Conservation (phyloP, 2,888 invertebrate species). For the Macaria notata region DNA sequence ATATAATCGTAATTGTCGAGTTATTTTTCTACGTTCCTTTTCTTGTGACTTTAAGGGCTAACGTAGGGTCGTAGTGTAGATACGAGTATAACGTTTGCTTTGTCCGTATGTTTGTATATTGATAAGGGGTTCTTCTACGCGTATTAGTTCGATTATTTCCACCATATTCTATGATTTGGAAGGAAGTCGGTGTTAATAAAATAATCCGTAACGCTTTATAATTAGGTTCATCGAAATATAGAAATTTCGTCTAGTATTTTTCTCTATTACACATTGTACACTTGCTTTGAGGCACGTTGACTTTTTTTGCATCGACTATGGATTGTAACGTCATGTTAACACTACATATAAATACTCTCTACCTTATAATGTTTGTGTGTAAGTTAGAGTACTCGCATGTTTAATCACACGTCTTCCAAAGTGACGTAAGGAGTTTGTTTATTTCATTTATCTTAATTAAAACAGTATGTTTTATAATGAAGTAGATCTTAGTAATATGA, state of each 20-base stretch:
- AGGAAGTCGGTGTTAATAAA: conserved; percentile 56
- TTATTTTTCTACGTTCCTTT: conserved; percentile 81
- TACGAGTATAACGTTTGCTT: conserved; percentile 26
- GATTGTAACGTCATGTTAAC: conserved; percentile 32
- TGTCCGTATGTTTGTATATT: conserved; percentile 24
- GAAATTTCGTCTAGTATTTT: conserved; percentile 71
- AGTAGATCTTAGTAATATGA: no score
- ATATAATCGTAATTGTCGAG: conserved; percentile 75
- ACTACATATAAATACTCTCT: conserved; percentile 53
- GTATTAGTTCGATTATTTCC: conserved; percentile 36
- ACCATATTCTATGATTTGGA: conserved; percentile 53
- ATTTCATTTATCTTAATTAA: conserved; percentile 31
- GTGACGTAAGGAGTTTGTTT: conserved; percentile 68
- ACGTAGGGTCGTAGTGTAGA: conserved; percentile 31
- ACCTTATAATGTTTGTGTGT: conserved; percentile 57
- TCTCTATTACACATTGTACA: conserved; percentile 61
- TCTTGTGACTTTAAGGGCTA: conserved; percentile 59
- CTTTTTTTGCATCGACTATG: conserved; percentile 43
- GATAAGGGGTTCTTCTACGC: conserved; percentile 19
- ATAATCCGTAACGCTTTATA: conserved; percentile 80
- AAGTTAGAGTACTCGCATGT: conserved; percentile 75
- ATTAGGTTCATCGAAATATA: conserved; percentile 77
- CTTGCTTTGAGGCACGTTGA: conserved; percentile 66
- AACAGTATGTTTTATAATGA: no score
- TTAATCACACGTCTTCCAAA: conserved; percentile 81